Evolutionary conservation across 2,888 invertebrate species (phyloP), one percentile per base, ranked within the genome.

Genomic region (Diadegma fenestrale): DNA sequence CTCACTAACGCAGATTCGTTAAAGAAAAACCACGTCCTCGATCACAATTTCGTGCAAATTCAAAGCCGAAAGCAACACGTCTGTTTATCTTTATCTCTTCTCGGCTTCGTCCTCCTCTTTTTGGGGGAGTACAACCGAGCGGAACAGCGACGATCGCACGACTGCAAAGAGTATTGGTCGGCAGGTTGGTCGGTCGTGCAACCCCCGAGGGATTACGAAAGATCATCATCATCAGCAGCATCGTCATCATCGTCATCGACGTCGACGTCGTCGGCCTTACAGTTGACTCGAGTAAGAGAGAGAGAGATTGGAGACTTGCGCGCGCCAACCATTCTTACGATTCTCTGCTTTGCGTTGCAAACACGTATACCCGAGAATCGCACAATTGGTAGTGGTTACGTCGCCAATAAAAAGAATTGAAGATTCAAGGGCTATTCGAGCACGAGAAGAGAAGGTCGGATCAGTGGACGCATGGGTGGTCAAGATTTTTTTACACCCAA

Each of bases 161-260:
- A 88, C 88, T 88, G 87, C 68, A 66, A 82, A 82, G 80, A 73
- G 73, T 86, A 86, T 86, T 83, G 82, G 80, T 77, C 85, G 66
- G 82, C 80, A 83, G 80, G 85, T 83, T 83, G 80, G 63, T 75
- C 77, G 85, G 71, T 68, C 82, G 82, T 82, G 73, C 85, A 83
- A 86, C 85, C 85, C 85, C 82, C 85, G 80, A 83, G 76, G 76
- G 63, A 86, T 86, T 86, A 78, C 85, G 82, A 86, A 86, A 86
- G 80, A 80, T 86, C 85, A 66, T 85, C 85, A 76, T 82, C 69
- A 63, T 85, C 78, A 37, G 71, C 82, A 48, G 78, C 78, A n/a
- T 64, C 80, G 51, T 76, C 75, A 41, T 30, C 78, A 63, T 77
- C 66, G 58, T 66, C 72, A 45, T 61, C 73, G 68, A 22, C 19